These are phyloP conservation scores for Rapana venosa DNA, from an alignment of 2,888 invertebrate genomes.

Conservation along the genomic window DNA sequence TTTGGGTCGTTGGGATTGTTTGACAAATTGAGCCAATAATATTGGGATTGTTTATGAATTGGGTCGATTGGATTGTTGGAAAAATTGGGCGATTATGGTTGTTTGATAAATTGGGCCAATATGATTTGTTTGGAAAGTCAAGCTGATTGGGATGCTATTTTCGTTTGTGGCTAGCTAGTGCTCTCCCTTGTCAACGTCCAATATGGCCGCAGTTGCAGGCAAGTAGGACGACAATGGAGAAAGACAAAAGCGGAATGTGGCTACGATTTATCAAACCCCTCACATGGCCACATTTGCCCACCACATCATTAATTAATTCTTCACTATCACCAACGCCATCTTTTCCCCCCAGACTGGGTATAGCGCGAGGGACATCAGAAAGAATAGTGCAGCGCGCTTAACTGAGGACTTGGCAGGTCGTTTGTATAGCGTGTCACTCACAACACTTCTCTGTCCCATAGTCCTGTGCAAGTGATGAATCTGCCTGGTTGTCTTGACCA, in stretches of 20 bases:
- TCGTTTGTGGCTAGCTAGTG: neutral
- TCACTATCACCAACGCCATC: neutral
- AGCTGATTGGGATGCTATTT: neutral
- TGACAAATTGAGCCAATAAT: neutral
- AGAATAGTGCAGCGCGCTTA: neutral
- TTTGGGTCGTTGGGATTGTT: neutral
- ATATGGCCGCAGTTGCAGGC: neutral
- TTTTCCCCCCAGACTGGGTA: neutral
- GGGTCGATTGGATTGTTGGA: neutral
- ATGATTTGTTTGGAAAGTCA: neutral
- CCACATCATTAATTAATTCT: slow-evolving; percentile 22
- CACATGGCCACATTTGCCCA: neutral
- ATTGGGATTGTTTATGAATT: neutral
- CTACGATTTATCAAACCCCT: neutral
- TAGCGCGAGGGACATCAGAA: neutral
- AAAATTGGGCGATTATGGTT: neutral
- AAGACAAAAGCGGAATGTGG: neutral
- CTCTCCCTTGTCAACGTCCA: neutral
- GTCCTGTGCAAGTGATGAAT: neutral
- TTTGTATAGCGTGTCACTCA: neutral
- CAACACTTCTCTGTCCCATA: neutral
- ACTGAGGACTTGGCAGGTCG: neutral
- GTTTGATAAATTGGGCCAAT: neutral
- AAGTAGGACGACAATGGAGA: no score
- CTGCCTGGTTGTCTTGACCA: neutral